These are phyloP conservation scores for Phrixothrix hirtus DNA, from an alignment of 2,888 invertebrate species.

Conservation along the genomic window DNA sequence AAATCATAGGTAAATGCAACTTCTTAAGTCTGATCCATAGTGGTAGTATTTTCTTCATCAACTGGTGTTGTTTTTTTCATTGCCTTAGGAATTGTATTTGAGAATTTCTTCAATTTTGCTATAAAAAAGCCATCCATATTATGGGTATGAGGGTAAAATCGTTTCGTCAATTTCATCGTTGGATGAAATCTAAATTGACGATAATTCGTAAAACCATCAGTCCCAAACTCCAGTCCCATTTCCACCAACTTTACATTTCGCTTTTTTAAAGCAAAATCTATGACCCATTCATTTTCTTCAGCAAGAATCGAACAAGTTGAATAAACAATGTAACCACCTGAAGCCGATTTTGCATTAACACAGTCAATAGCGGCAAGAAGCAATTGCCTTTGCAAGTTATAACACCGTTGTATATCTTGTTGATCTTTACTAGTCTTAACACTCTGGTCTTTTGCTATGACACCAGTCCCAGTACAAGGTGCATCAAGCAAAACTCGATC, in stretches of 20 bases:
- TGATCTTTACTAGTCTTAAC: slow-evolving; percentile 93
- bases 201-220: slow-evolving; percentile 91
- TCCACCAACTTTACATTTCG: slow-evolving; percentile 92
- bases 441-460: slow-evolving; percentile 95
- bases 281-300: slow-evolving; percentile 98
- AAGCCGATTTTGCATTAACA: slow-evolving; percentile 86
- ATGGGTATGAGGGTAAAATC: slow-evolving; percentile 97
- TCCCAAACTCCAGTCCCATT: slow-evolving; percentile 93
- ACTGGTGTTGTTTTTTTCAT: slow-evolving; percentile 40
- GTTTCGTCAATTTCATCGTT: slow-evolving; percentile 79
- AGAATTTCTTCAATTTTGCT: slow-evolving; percentile 96
- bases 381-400: slow-evolving; percentile 89
- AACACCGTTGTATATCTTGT: slow-evolving; percentile 87
- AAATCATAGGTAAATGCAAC: no score
- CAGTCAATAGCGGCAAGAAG: slow-evolving; percentile 96
- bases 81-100: slow-evolving; percentile 70
- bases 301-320: slow-evolving; percentile 98
- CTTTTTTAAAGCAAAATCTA: slow-evolving; percentile 92
- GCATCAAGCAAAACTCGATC: slow-evolving; percentile 96
- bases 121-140: slow-evolving; percentile 99
- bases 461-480: slow-evolving; percentile 98
- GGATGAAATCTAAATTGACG: slow-evolving; percentile 87
- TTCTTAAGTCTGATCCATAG: no score
- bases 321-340: slow-evolving; percentile 95
- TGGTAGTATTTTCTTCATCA: no score